Percentiles rank a stretch among this genome's conserved stretches.
Conservation (phyloP, 2,888 invertebrate genomes). For the Palloptera scutellata region DNA sequence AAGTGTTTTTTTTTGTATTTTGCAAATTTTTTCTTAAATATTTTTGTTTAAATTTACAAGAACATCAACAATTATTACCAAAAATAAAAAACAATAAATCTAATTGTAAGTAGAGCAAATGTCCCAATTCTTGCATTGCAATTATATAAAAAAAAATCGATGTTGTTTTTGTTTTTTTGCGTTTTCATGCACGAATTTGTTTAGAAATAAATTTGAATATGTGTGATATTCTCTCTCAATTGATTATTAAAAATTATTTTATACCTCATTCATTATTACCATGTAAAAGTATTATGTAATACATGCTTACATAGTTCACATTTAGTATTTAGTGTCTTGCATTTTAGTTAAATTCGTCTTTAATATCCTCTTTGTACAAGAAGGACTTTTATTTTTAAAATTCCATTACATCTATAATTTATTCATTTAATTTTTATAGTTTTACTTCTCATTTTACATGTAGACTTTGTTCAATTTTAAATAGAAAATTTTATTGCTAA, state of each 20-base stretch:
- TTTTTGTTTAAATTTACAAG: conserved; percentile 4
- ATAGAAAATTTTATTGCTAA: not conserved
- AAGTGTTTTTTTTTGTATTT: not conserved
- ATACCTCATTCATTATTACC: not conserved
- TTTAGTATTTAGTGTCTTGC: not conserved
- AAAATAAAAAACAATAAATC: too few relatives aligned
- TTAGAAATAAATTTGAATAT: too few relatives aligned
- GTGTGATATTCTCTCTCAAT: too few relatives aligned
- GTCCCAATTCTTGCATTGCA: not conserved
- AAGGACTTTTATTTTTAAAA: too few relatives aligned
- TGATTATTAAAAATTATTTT: not conserved
- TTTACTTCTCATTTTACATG: not conserved
- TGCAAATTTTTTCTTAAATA: not conserved
- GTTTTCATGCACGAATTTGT: not conserved
- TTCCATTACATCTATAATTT: too few relatives aligned
- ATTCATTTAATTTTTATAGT: not conserved
- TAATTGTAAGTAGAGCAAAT: too few relatives aligned
- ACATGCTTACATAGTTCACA: too few relatives aligned
- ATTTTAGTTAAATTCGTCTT: conserved; percentile 22
- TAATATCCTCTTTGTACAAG: conserved; percentile 5
- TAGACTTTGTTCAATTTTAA: conserved; percentile 6
- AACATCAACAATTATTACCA: conserved; percentile 14
- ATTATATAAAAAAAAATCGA: conserved; percentile 25
- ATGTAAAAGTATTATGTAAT: conserved; percentile 8
- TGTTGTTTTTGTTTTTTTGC: conserved; percentile 1